Evolutionary conservation across 2,888 invertebrate species (phyloP).

Genomic region (Diarsia brunnea): DNA sequence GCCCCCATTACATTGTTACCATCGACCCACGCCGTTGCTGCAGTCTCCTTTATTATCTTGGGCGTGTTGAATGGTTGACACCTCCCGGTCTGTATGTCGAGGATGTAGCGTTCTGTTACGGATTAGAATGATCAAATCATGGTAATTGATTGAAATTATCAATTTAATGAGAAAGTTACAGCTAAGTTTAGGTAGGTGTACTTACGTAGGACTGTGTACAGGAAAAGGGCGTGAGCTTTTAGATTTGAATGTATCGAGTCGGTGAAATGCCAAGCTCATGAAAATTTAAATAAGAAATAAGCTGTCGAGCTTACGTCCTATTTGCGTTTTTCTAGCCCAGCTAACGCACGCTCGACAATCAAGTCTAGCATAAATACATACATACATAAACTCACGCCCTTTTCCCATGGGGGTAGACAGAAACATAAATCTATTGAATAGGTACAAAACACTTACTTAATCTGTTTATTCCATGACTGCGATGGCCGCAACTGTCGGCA

Average conservation of each 20-base stretch:
- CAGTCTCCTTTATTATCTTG: neutral
- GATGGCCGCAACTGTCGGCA: slow-evolving; percentile 28
- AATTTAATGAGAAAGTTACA: neutral
- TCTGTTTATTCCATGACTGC: slow-evolving; percentile 37
- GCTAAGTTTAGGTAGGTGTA: neutral
- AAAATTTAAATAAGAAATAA: neutral
- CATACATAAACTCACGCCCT: too few species aligned
- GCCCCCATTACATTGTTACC: slow-evolving; percentile 24
- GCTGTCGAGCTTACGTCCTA: neutral
- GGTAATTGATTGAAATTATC: neutral
- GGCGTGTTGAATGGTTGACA: slow-evolving; percentile 22
- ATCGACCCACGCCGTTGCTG: slow-evolving; percentile 34
- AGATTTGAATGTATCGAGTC: neutral
- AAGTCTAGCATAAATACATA: too few species aligned
- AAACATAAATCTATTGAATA: neutral
- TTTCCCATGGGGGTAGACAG: too few species aligned
- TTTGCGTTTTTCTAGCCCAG: too few species aligned
- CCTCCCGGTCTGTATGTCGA: slow-evolving; percentile 5
- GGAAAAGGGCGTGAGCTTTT: neutral
- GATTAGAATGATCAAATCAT: too few species aligned
- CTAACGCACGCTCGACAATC: too few species aligned
- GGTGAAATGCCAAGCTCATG: neutral
- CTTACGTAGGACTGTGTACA: neutral
- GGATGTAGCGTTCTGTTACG: slow-evolving; percentile 33
- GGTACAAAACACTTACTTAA: slow-evolving; percentile 19